Evolutionary conservation across 2,888 invertebrate genomes (phyloP), one percentile per base, ranked within the genome.

Genomic region (Pelosia muscerda): DNA sequence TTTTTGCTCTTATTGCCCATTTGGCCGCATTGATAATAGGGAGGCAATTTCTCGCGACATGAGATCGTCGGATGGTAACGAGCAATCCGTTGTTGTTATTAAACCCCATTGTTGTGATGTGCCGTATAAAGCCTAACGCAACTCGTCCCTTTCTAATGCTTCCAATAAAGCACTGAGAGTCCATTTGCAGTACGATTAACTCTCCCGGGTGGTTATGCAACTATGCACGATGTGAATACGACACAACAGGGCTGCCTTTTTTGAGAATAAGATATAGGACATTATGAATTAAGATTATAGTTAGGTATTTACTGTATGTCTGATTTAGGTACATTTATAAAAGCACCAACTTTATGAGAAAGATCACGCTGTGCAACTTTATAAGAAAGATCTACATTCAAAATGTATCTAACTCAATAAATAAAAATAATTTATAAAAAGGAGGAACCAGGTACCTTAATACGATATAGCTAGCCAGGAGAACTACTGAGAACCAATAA

Each of bases 61-160:
- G 86, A 86, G 82, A 88, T 86, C 82, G 83, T 86, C 78, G 82
- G 83, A 86, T 86, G 85, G 88, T 91, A 92, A 92, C 90, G 90
- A 91, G 89, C 88, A 74, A 83, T 83, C 84, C 77, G 84, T 83
- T 88, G 88, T 90, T 86, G 88, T 90, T 91, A 91, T 90, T 90
- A 88, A 90, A 87, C 86, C 85, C 89, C 87, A 91, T 92, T 92
- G 91, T 92, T 92, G 88, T 87, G 87, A 90, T 88, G 87, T 82
- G 81, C 88, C 86, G 84, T 92, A 91, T 91, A 90, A 89, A 89
- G 88, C 83, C 87, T 80, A 78, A 85, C 82, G 81, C 80, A 84
- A 83, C 73, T 81, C 84, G 85, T 86, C 82, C 85, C 84, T 86
- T 88, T 89, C 90, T 92, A 91, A 92, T 91, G 87, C 88, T 85